These are phyloP conservation scores for Timema cristinae DNA, from an alignment of 2,888 invertebrate species.

Conservation along the genomic window DNA sequence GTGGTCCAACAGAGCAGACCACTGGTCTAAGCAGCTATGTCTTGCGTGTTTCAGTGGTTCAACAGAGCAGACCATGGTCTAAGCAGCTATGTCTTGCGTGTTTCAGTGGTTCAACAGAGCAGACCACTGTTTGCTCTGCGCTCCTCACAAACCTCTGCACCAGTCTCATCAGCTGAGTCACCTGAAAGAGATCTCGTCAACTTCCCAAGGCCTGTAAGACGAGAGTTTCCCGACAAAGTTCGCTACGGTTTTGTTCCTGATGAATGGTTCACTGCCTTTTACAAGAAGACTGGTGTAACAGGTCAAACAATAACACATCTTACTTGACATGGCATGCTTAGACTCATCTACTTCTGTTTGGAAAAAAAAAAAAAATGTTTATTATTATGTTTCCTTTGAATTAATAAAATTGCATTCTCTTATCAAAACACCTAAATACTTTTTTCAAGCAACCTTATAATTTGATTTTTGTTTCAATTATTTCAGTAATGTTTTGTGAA, in stretches of 20 bases:
- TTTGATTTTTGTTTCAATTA: too few relatives aligned
- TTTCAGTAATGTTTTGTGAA: too few relatives aligned
- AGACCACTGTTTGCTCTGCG: slow-evolving; percentile 22
- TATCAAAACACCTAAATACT: too few relatives aligned
- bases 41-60: too few relatives aligned
- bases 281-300: slow-evolving; percentile 83
- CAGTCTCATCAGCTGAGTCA: background rate
- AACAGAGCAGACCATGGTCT: slow-evolving; percentile 1
- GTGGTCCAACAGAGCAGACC: too few relatives aligned
- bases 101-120: slow-evolving; percentile 19
- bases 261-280: slow-evolving; percentile 93
- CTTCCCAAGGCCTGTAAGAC: slow-evolving; percentile 68
- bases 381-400: too few relatives aligned
- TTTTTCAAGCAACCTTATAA: too few relatives aligned
- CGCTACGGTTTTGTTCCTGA: slow-evolving; percentile 90
- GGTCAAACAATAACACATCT: slow-evolving; percentile 43
- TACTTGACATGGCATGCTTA: background rate
- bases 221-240: slow-evolving; percentile 64
- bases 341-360: background rate
- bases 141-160: slow-evolving; percentile 20
- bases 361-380: too few relatives aligned
- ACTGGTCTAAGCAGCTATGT: too few relatives aligned
- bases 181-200: slow-evolving; percentile 64
- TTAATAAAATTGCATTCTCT: too few relatives aligned
- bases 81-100: slow-evolving; percentile 16